Conservation (phyloP, 2,113 vertebrate species). For the Zeus faber region DNA sequence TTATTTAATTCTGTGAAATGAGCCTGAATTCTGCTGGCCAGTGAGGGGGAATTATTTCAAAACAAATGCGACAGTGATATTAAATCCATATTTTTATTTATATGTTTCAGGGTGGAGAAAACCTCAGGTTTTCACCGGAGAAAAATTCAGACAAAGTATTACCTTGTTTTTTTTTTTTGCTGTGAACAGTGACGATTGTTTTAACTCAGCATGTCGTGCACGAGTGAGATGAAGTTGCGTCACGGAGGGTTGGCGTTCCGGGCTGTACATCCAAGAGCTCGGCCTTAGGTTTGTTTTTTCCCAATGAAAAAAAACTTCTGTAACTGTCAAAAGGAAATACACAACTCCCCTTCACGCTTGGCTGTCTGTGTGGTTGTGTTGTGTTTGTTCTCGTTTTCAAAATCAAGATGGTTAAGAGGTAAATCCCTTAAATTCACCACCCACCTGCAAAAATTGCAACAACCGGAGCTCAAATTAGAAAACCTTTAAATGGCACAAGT, state of each 20-base stretch:
- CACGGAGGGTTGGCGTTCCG: too few species aligned
- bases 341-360: slow-evolving; percentile 31
- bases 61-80: slow-evolving; percentile 30
- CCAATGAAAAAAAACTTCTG: slow-evolving; percentile 15
- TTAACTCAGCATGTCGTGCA: slow-evolving; percentile 25
- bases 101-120: slow-evolving; percentile 21
- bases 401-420: too few species aligned
- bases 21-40: slow-evolving; percentile 74
- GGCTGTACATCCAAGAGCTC: too few species aligned
- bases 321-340: slow-evolving; percentile 48
- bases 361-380: slow-evolving; percentile 19
- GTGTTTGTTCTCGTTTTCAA: too few species aligned
- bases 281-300: too few species aligned
- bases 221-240: too few species aligned
- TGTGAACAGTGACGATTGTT: slow-evolving; percentile 43
- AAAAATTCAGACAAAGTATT: slow-evolving; percentile 1
- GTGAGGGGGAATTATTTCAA: slow-evolving; percentile 62
- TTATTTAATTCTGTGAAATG: slow-evolving; percentile 59
- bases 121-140: slow-evolving; percentile 23
- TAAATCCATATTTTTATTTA: slow-evolving; percentile 26
- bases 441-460: too few species aligned
- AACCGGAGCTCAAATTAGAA: too few species aligned
- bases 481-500: too few species aligned
- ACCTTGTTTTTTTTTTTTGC: slow-evolving; percentile 25
- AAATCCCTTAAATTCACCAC: too few species aligned